phyloP scores from a whole-genome alignment of 2,888 invertebrate species.

The Calliscelio sp. region DNA sequence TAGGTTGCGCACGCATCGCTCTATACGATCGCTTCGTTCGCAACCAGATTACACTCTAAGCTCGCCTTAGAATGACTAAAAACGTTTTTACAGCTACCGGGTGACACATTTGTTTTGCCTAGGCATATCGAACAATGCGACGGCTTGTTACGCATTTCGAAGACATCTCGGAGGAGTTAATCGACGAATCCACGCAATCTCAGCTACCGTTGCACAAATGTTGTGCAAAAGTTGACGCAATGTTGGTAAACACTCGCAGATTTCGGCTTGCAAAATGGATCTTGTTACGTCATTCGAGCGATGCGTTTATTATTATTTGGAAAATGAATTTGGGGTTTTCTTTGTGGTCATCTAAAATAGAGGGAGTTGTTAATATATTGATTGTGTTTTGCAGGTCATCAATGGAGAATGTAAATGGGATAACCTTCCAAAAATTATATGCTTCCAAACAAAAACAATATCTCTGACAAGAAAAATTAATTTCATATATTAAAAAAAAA shows the following conservation, averaged over 20 bases:
- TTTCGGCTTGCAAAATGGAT: conserved; percentile 11
- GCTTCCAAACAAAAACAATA: no score
- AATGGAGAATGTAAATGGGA: no score
- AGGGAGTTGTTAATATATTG: no score
- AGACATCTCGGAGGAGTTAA: no score
- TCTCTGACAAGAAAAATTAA: no score
- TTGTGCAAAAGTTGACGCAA: conserved; percentile 40
- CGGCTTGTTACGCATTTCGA: conserved; percentile 59
- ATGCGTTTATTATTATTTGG: no score
- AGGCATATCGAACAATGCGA: conserved; percentile 49
- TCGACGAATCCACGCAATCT: conserved; percentile 3
- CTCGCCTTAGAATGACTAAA: conserved; percentile 71
- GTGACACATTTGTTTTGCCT: conserved; percentile 67
- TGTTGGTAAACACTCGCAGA: conserved; percentile 25
- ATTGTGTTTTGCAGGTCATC: no score
- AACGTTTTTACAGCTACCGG: conserved; percentile 70
- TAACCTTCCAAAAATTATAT: no score
- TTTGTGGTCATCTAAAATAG: no score
- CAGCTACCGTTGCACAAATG: neutral
- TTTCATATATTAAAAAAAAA: no score
- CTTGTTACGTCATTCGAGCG: conserved; percentile 4
- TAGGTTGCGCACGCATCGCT: conserved; percentile 80
- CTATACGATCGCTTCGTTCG: conserved; percentile 67
- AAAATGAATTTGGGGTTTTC: no score
- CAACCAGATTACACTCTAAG: conserved; percentile 73